Base-by-base conservation (phyloP, 2,113 vertebrate species). In the Gopherus flavomarginatus region DNA sequence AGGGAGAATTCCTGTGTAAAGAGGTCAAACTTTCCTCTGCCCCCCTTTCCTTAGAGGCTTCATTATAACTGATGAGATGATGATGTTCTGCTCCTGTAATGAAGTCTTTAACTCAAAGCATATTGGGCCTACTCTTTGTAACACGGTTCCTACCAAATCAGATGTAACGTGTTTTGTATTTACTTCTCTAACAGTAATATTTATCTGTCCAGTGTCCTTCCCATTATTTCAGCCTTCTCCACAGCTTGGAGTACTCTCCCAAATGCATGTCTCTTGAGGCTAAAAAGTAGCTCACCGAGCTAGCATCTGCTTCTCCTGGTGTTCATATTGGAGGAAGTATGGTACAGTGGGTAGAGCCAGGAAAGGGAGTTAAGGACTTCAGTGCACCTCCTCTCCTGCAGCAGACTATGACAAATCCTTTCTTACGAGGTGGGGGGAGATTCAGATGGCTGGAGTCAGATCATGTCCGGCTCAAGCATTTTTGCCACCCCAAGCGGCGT, bases 11-110 rank as follows among this genome's bases (percentile, higher is more conserved):
- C 3, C 44, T 11, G 12, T 83, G 93, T 93, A 81, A 29, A 85
- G 79, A 78, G 88, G 57, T 72, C 38, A 3, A 81, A 29, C 38
- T 75, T 90, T 31, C 21, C 38, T 59, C 84, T 80, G 54, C 77
- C 86, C 38, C 38, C 62, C 16, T 88, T 16, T 89, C 75, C 83
- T 86, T 72, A 93, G 89, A 83, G 85, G 35, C 83, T 93, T 80
- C 82, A 83, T 85, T 95, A 26, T 85, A 86, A 89, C 24, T 72
- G 85, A 88, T 89, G 93, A 95, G 81, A 81, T 95, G 92, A 92
- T 95, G 89, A 86, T 93, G 53, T 80, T 90, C 47, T 90, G 14
- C 14, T 17, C 86, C 56, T 90, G 89, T 93, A 83, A 81, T 94
- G 53, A 4, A 88, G 85, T 90, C 92, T 93, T 85, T 86, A 92